phyloP scores from a whole-genome alignment of 2,797 vertebrate species.

The Microctenopoma lineatum region DNA sequence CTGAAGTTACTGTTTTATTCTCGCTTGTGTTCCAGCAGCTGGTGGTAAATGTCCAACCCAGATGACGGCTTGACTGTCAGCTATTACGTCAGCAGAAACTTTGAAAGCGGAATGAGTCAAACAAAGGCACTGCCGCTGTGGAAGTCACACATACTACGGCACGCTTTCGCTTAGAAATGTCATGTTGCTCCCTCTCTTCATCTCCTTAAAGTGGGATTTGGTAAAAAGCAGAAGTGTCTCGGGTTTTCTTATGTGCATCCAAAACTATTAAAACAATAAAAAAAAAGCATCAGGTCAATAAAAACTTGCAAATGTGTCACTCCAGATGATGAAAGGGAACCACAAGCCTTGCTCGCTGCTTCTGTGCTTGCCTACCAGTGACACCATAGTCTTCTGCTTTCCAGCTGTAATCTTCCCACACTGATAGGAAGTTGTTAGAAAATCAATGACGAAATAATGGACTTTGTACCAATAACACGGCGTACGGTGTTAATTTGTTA shows the following conservation, averaged over 20 bases:
- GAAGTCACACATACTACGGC: neutral
- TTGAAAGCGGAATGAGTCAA: constrained; percentile 20
- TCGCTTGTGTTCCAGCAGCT: constrained; percentile 2
- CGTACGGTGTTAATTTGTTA: constrained; percentile 36
- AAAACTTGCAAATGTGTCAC: neutral
- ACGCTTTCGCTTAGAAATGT: constrained; percentile 11
- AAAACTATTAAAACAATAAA: neutral
- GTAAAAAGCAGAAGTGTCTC: neutral
- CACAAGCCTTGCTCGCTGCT: neutral
- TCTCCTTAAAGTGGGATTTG: constrained; percentile 8
- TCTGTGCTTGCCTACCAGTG: neutral
- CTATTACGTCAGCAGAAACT: constrained; percentile 21
- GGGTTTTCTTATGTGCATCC: neutral
- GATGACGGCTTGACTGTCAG: constrained; percentile 15
- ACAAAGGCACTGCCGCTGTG: neutral
- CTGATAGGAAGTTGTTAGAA: constrained; percentile 44
- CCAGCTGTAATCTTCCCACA: constrained; percentile 27
- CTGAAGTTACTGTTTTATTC: constrained; percentile 2
- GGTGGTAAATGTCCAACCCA: constrained; percentile 23
- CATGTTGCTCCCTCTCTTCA: constrained; percentile 9
- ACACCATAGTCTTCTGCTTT: neutral
- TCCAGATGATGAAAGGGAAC: neutral
- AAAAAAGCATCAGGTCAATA: neutral
- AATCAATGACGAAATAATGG: constrained; percentile 54
- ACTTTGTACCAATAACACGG: constrained; percentile 59